Percentiles rank a stretch among this genome's conserved stretches.
These are phyloP conservation scores for Watersipora subatra DNA, from an alignment of 1,140 invertebrate genomes.

Conservation along the genomic window DNA sequence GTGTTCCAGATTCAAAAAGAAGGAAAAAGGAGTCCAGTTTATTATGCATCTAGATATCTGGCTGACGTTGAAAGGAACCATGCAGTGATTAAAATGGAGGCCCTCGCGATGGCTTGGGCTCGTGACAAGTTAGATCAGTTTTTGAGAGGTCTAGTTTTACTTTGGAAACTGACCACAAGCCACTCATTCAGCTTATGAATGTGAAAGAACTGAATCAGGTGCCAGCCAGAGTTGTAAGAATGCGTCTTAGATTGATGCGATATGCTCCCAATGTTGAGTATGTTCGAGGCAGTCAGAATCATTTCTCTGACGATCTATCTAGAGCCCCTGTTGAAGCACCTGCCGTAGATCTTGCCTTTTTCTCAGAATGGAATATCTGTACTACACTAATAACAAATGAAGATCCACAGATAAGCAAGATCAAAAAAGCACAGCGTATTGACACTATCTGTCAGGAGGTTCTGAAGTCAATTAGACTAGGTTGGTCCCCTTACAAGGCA, in stretches of 20 bases:
- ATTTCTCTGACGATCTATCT: not conserved
- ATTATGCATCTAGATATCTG: slow-evolving; percentile 36
- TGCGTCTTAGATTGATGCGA: not conserved
- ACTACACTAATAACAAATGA: not conserved
- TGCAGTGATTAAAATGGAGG: slow-evolving; percentile 45
- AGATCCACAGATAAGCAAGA: not conserved
- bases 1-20: slow-evolving; percentile 21
- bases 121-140: slow-evolving; percentile 46
- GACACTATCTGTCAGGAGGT: not conserved
- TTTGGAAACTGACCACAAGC: slow-evolving; percentile 34
- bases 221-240: slow-evolving; percentile 13
- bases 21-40: slow-evolving; percentile 20
- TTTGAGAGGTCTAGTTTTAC: slow-evolving; percentile 34
- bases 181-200: slow-evolving; percentile 20
- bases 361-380: not conserved
- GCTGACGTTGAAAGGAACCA: slow-evolving; percentile 40
- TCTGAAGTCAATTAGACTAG: not conserved
- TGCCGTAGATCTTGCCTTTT: not conserved
- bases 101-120: slow-evolving; percentile 42
- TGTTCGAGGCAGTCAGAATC: not conserved
- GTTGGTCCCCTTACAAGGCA: not conserved
- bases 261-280: not conserved
- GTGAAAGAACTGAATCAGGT: slow-evolving; percentile 14
- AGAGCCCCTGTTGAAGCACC: not conserved
- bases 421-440: not conserved